Conservation (phyloP, 2,888 invertebrate species). For the Caenorhabditis becei region DNA sequence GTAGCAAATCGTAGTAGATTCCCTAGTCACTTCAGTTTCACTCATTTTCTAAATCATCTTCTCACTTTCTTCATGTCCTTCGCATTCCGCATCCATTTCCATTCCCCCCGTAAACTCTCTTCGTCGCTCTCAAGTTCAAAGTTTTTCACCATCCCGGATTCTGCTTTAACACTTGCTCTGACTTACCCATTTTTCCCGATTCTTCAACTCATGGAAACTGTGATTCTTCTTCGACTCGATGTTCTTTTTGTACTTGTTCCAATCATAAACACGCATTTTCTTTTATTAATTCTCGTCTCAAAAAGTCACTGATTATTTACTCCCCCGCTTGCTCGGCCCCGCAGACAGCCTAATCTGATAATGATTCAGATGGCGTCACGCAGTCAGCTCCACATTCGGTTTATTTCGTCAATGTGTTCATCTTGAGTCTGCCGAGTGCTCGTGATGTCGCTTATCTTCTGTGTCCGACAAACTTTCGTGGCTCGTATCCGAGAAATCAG, state of each 20-base stretch:
- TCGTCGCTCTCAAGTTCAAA: constrained; percentile 28
- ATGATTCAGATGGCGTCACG: not conserved
- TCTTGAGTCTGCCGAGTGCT: constrained; percentile 28
- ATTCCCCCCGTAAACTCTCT: constrained; percentile 1
- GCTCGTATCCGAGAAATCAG: constrained; percentile 32
- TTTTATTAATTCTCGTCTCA: not conserved
- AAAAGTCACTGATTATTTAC: too few relatives aligned
- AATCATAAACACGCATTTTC: too few relatives aligned
- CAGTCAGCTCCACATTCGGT: constrained; percentile 37
- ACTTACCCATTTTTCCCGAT: not conserved
- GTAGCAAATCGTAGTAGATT: constrained; percentile 32
- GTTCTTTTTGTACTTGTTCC: not conserved
- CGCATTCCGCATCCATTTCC: constrained; percentile 23
- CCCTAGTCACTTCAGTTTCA: not conserved
- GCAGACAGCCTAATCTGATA: not conserved
- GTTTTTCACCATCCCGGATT: constrained; percentile 21
- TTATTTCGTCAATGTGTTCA: constrained; percentile 37
- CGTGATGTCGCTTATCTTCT: constrained; percentile 33
- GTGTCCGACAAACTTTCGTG: constrained; percentile 8
- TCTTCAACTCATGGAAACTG: constrained; percentile 2
- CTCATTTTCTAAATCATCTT: not conserved
- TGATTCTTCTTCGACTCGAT: constrained; percentile 11
- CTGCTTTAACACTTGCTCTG: constrained; percentile 18
- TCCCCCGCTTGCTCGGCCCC: not conserved
- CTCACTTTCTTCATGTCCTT: constrained; percentile 15